These are phyloP conservation scores for Chelon auratus DNA, from an alignment of 2,797 vertebrate species.

Conservation along the genomic window DNA sequence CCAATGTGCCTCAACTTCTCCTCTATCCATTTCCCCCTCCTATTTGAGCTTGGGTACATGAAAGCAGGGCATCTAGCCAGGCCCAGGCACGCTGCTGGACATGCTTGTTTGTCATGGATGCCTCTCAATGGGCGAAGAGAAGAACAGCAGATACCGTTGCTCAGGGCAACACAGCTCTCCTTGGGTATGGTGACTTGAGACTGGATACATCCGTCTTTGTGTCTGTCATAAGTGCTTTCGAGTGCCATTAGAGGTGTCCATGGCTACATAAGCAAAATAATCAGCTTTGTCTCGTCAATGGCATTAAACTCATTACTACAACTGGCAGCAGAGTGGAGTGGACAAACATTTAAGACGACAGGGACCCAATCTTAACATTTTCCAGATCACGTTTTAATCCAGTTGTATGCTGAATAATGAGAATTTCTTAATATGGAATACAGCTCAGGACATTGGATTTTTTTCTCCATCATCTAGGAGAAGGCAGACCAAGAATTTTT, in stretches of 20 bases:
- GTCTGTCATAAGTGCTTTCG: slow-evolving; percentile 61
- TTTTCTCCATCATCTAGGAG: no score
- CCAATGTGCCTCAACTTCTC: slow-evolving; percentile 30
- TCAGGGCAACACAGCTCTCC: slow-evolving; percentile 63
- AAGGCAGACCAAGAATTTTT: no score
- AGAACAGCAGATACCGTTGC: slow-evolving; percentile 63
- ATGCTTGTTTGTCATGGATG: slow-evolving; percentile 73
- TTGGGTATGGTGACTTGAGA: slow-evolving; percentile 45
- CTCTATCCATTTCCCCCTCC: slow-evolving; percentile 2
- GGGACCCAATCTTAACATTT: background rate
- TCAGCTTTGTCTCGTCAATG: slow-evolving; percentile 39
- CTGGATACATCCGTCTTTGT: slow-evolving; percentile 54
- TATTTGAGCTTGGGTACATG: slow-evolving; percentile 44
- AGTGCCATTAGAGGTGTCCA: slow-evolving; percentile 46
- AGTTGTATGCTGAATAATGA: no score
- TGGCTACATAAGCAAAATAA: slow-evolving; percentile 23
- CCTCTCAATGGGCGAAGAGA: slow-evolving; percentile 56
- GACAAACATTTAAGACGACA: background rate
- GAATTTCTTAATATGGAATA: no score
- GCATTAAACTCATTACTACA: slow-evolving; percentile 25
- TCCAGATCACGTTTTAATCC: background rate
- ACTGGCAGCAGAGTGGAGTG: slow-evolving; percentile 16
- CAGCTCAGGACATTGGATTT: no score
- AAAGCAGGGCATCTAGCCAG: slow-evolving; percentile 57
- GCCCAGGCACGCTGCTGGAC: slow-evolving; percentile 51